Conservation (phyloP, 2,113 vertebrate genomes). For the Eudorcas thomsonii region DNA sequence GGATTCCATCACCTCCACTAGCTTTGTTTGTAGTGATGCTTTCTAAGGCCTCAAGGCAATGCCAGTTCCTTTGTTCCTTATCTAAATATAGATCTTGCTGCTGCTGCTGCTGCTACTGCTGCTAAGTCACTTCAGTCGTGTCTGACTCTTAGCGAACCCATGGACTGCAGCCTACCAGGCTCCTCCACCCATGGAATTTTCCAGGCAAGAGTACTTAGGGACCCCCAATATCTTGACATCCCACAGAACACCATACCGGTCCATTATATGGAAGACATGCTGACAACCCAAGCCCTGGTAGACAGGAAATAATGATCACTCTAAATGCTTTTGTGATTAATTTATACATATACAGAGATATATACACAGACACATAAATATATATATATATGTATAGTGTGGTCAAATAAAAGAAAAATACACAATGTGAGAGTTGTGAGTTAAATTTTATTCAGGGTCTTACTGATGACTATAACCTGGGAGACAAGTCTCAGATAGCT, state of each 20-base stretch:
- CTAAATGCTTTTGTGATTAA: neutral
- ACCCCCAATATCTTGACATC: neutral
- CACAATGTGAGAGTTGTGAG: neutral
- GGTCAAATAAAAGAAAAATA: neutral
- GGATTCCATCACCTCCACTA: too few relatives aligned
- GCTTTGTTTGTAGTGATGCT: too few relatives aligned
- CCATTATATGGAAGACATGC: neutral
- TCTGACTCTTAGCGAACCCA: too few relatives aligned
- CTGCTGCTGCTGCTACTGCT: too few relatives aligned
- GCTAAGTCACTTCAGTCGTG: too few relatives aligned
- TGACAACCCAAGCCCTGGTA: neutral
- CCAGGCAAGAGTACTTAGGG: too few relatives aligned
- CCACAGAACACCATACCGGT: neutral
- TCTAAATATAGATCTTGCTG: too few relatives aligned
- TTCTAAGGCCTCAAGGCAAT: too few relatives aligned
- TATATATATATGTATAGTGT: neutral
- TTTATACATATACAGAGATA: neutral
- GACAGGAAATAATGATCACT: neutral
- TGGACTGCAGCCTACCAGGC: too few relatives aligned
- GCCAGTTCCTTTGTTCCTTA: too few relatives aligned
- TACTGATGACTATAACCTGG: neutral
- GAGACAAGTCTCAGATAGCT: neutral
- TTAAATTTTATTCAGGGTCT: neutral
- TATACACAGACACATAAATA: neutral
- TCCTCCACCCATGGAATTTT: too few relatives aligned